Evolutionary conservation across 2,888 invertebrate genomes (phyloP).

Genomic region (Zhuqinia jingwanae): DNA sequence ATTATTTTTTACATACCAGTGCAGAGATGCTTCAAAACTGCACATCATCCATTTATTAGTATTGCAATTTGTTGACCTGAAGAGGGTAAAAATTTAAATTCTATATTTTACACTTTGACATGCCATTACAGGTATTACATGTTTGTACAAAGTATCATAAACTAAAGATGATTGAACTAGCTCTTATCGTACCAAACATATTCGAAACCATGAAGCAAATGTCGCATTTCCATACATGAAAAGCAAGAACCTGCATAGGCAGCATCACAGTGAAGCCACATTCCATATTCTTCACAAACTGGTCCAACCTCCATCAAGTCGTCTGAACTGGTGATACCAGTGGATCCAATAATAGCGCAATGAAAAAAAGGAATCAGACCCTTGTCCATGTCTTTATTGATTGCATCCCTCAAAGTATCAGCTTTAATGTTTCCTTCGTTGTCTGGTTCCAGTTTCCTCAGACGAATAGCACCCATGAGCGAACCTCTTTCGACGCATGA

Average conservation of each 20-base stretch:
- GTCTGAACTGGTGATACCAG: slow-evolving; percentile 73
- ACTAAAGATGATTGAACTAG: too few relatives aligned
- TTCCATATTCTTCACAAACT: slow-evolving; percentile 66
- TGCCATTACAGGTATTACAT: too few relatives aligned
- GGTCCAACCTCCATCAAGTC: slow-evolving; percentile 76
- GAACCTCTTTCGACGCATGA: slow-evolving; percentile 74
- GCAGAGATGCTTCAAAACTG: slow-evolving; percentile 75
- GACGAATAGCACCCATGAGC: slow-evolving; percentile 64
- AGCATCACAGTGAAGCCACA: slow-evolving; percentile 76
- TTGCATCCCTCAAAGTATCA: slow-evolving; percentile 63
- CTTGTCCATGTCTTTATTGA: slow-evolving; percentile 63
- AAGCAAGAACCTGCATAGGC: slow-evolving; percentile 75
- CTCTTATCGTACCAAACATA: not conserved
- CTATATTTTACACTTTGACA: too few relatives aligned
- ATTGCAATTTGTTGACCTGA: slow-evolving; percentile 70
- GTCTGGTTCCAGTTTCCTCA: slow-evolving; percentile 68
- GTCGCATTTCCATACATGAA: slow-evolving; percentile 71
- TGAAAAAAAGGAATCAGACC: slow-evolving; percentile 74
- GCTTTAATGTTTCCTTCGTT: slow-evolving; percentile 55
- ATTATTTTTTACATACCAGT: slow-evolving; percentile 67
- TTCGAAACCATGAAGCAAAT: slow-evolving; percentile 67
- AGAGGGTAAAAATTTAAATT: too few relatives aligned
- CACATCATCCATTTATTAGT: slow-evolving; percentile 76
- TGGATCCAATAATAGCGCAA: slow-evolving; percentile 74
- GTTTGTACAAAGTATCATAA: too few relatives aligned